Percentiles rank a stretch among this genome's conserved stretches.
Evolutionary conservation across 2,797 vertebrate genomes (phyloP).

Genomic region (Coregonus ussuriensis): DNA sequence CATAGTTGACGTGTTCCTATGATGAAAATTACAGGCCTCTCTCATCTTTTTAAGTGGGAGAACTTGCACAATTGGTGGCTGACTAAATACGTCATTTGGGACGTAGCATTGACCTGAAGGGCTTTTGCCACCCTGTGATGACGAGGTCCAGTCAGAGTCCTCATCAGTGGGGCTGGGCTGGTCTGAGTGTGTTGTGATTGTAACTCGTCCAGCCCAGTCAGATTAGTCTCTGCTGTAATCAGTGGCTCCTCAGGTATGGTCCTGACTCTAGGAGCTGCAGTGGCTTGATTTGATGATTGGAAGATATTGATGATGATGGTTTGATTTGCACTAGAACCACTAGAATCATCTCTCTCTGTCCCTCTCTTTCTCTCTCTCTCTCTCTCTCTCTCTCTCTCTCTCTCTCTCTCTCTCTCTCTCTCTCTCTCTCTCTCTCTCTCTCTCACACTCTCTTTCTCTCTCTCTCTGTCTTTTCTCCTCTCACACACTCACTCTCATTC

Average conservation of each 20-base stretch:
- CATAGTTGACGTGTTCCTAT: too few species aligned
- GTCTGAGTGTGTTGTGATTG: not conserved
- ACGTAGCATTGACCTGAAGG: too few species aligned
- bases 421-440: not conserved
- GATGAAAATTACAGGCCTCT: too few species aligned
- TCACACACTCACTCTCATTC: too few species aligned
- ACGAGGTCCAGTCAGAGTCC: not conserved
- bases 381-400: too few species aligned
- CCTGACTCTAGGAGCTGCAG: not conserved
- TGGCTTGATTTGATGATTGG: constrained; percentile 1
- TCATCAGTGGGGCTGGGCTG: not conserved
- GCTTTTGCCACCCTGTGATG: too few species aligned
- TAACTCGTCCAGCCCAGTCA: not conserved
- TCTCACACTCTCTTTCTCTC: too few species aligned
- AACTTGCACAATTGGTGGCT: too few species aligned
- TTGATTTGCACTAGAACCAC: not conserved
- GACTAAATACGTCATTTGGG: not conserved
- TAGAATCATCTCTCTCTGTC: not conserved
- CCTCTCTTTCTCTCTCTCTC: constrained; percentile 20
- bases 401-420: constrained; percentile 16
- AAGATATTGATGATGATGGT: not conserved
- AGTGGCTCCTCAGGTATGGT: not conserved
- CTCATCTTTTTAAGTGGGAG: too few species aligned
- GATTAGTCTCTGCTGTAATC: not conserved
- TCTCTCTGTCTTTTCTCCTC: too few species aligned